Conservation (phyloP, 2,888 invertebrate genomes). For the Tenthredo amoena region DNA sequence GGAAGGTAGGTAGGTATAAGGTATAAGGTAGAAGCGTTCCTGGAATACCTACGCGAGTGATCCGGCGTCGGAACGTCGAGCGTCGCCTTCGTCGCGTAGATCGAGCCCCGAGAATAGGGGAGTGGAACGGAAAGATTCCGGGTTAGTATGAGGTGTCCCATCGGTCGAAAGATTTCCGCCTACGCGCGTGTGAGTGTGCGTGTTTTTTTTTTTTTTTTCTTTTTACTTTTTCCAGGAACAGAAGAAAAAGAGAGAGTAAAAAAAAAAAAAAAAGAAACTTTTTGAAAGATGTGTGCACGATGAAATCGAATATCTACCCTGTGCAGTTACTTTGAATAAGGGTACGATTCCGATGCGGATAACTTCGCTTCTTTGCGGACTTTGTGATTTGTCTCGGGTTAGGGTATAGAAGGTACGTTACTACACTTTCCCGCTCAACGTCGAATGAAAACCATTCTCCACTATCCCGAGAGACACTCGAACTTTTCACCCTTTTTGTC, state of each 20-base stretch:
- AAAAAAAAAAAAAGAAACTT: slow-evolving; percentile 56
- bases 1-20: not conserved
- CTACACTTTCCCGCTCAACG: slow-evolving; percentile 6
- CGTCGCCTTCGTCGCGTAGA: not conserved
- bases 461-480: slow-evolving; percentile 3
- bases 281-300: slow-evolving; percentile 61
- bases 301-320: slow-evolving; percentile 58
- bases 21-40: slow-evolving; percentile 23
- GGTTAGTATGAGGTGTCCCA: not conserved
- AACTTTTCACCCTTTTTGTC: slow-evolving; percentile 46
- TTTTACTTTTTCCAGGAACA: not conserved
- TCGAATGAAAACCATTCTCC: slow-evolving; percentile 28
- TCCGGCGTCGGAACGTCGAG: slow-evolving; percentile 21
- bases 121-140: not conserved
- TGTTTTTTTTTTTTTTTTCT: not conserved
- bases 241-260: no score
- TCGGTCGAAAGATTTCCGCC: not conserved
- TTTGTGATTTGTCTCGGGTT: slow-evolving; percentile 37
- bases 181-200: no score
- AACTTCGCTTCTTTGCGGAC: not conserved
- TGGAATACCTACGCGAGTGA: slow-evolving; percentile 47
- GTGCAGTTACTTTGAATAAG: slow-evolving; percentile 55
- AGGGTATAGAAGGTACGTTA: not conserved
- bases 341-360: slow-evolving; percentile 1
- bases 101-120: not conserved